Base-by-base conservation (phyloP, 2,888 invertebrate species). In the Caenorhabditis sp. region DNA sequence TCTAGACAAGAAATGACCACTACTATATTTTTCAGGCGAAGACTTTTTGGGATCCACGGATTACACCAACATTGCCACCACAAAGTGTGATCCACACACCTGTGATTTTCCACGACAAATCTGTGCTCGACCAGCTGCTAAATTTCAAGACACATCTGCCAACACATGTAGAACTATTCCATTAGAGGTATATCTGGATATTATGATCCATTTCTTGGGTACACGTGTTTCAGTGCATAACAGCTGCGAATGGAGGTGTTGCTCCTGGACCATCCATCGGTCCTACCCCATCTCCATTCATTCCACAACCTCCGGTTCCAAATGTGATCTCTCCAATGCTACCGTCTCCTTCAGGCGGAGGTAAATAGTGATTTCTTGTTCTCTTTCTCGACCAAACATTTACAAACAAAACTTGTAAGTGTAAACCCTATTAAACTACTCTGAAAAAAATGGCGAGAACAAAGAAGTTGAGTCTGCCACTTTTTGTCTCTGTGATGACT, bases 21-120 rank as follows among this genome's bases (percentile, higher is more conserved):
- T 54, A 8, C 49, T 19, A 12, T 6, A 54, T 22, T 64, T 66
- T 89, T 66, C 63, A 91, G 91, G 91, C 80, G 91, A 91, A 79
- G 84, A 90, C 24, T 90, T 91, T 73, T 77, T 91, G 10, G 77
- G 86, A n/a, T 87, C 88, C 38, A 85, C 80, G 14, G 86, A 88
- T 24, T 91, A 87, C 76, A 85, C 87, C 12, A 84, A 89, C 24
- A 88, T 91, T 12, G 86, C 87, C 31, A 91, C 91, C 3, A 64
- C 83, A 10, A 85, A 89, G 38, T 91, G 91, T 77, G 80, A 76
- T 16, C 91, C 91, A 2, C 84, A 84, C 66, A 85, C 72, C 1
- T 91, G 91, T 74, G 89, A 91, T 61, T 91, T 92, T 64, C 91
- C 91, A 7, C 73, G 85, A 28, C 89, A 92, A 74, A 26, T 92